Conservation (phyloP, 2,797 vertebrate genomes). For the Stomatorhinus walkeri region DNA sequence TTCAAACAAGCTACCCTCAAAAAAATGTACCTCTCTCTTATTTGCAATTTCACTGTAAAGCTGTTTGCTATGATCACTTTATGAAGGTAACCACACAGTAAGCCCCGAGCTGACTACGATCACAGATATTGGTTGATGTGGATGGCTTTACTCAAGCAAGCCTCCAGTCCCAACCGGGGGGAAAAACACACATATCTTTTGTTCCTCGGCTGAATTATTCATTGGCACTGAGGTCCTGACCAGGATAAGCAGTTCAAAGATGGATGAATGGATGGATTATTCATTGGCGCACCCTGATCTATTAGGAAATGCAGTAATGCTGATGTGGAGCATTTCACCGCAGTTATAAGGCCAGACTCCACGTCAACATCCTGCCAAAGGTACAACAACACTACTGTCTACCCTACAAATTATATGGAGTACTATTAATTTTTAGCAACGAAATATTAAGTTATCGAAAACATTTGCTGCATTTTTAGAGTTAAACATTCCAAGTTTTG, state of each 20-base stretch:
- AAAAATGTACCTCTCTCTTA: background rate
- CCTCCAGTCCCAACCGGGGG: background rate
- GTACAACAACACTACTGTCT: background rate
- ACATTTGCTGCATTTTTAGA: background rate
- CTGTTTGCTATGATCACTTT: background rate
- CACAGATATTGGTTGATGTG: background rate
- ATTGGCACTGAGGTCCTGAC: background rate
- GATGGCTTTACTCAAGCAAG: background rate
- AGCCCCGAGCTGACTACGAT: background rate
- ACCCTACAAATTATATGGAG: background rate
- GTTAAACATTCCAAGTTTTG: background rate
- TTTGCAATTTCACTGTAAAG: background rate
- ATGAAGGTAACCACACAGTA: background rate
- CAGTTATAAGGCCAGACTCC: background rate
- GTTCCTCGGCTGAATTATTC: conserved; percentile 16
- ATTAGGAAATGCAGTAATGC: background rate
- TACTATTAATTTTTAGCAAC: background rate
- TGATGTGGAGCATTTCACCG: background rate
- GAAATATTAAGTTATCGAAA: background rate
- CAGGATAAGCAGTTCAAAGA: background rate
- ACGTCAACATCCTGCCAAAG: background rate
- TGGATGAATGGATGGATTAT: background rate
- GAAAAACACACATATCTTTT: background rate
- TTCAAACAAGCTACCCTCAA: background rate
- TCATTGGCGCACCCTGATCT: background rate